Evolutionary conservation across 1,140 invertebrate species (phyloP), one percentile per base, ranked within the genome.

Genomic region (Acarapis woodi): DNA sequence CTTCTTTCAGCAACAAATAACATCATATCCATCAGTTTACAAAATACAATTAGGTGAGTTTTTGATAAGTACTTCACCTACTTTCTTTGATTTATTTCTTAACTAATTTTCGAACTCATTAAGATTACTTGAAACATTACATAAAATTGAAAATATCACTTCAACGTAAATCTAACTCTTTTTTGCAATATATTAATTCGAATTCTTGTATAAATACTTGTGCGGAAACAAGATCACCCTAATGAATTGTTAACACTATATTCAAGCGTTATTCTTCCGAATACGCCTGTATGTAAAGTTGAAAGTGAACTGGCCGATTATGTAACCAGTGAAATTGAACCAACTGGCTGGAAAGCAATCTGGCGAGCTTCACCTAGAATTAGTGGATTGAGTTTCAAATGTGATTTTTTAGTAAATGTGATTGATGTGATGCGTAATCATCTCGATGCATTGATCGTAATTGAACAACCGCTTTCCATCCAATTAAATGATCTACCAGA

Each of bases 281-380:
- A 18, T n/a, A 9, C 34, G n/a, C 21, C 21, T 6, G 8, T 8
- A 14, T 3, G 35, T 37, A 21, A 35, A 32, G 37, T 44, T 22
- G 36, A 42, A 28, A 18, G 32, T 9, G 31, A 32, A 10, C 15
- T 49, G n/a, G 35, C 41, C 10, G 23, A 39, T 19, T 48, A 49
- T 24, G 28, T 49, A 3, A 39, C 35, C 1, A 34, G 26, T 8
- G 26, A 40, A 20, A 42, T 49, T 10, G 48, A 49, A 18, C 48
- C 48, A 14, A 30, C 44, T 18, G 48, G 47, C 9, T 49, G 48
- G 48, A 37, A 39, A 34, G 47, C 47, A 16, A 39, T 49, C 15
- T 49, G 48, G 48, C 40, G 43, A 30, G 37, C 43, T 9, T 32
- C 39, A n/a, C 14, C 30, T 2, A 12, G 9, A 5, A 18, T 25